A percentile compares a stretch with the other conserved stretches of the same genome.
These are phyloP conservation scores for Mormoops blainvillei DNA, from an alignment of 2,113 vertebrate genomes.

Conservation along the genomic window DNA sequence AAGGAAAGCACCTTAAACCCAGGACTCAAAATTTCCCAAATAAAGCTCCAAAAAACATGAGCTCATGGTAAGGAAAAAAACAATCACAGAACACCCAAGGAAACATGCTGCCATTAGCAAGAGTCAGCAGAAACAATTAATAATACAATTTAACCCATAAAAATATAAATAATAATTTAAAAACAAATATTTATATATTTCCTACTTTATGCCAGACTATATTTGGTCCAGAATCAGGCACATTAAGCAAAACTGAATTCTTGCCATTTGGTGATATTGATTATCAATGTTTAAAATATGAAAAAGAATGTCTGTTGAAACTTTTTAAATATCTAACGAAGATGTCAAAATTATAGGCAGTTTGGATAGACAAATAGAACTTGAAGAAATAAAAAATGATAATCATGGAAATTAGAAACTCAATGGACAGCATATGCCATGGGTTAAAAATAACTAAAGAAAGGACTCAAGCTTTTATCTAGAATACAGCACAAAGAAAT, in stretches of 20 bases:
- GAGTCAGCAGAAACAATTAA: background rate
- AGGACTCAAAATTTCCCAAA: background rate
- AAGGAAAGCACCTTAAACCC: background rate
- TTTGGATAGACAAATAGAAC: background rate
- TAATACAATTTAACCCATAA: background rate
- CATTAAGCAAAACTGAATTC: background rate
- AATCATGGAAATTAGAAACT: background rate
- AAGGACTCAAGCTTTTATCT: background rate
- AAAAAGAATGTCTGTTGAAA: background rate
- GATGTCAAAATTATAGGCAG: background rate
- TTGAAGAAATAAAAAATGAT: background rate
- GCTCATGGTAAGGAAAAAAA: background rate
- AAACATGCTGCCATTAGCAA: background rate
- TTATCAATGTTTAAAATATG: conserved; percentile 4
- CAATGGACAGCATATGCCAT: background rate
- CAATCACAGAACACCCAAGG: background rate
- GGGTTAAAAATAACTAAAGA: background rate
- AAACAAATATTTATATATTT: background rate
- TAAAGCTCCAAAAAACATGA: conserved; percentile 7
- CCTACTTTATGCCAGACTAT: background rate
- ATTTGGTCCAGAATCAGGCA: background rate
- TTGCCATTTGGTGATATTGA: background rate
- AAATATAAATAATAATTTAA: background rate
- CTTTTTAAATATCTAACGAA: background rate
- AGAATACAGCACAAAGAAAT: background rate